These are phyloP conservation scores for Cetoscarus ocellatus DNA, from an alignment of 2,797 vertebrate genomes.

Conservation along the genomic window DNA sequence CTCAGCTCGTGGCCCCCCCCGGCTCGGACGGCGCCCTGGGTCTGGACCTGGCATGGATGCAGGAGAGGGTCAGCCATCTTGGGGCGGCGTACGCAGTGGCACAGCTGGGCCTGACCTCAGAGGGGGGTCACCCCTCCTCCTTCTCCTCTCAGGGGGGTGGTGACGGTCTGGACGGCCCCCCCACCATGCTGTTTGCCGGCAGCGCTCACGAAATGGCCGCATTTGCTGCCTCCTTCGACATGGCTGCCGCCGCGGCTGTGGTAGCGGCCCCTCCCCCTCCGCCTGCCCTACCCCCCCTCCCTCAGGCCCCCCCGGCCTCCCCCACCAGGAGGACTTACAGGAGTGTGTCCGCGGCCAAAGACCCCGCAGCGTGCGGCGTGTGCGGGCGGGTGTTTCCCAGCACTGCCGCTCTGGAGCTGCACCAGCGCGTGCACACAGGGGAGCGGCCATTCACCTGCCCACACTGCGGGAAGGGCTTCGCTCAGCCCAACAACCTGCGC, in stretches of 20 bases:
- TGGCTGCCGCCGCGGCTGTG: conserved; percentile 46
- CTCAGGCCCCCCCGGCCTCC: conserved; percentile 28
- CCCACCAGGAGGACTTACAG: conserved; percentile 39
- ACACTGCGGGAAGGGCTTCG: conserved; percentile 82
- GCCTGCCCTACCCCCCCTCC: conserved; percentile 6
- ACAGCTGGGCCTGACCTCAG: conserved; percentile 69
- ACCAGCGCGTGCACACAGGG: conserved; percentile 76
- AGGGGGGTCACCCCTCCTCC: conserved; percentile 58
- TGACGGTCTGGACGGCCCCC: conserved; percentile 60
- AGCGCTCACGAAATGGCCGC: conserved; percentile 72
- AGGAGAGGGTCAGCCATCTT: conserved; percentile 77
- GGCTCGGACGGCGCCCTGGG: conserved; percentile 62
- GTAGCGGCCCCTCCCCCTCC: conserved; percentile 33
- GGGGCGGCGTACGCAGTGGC: conserved; percentile 75
- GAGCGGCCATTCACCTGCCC: conserved; percentile 80
- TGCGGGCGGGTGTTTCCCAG: conserved; percentile 73
- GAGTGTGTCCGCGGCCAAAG: conserved; percentile 38
- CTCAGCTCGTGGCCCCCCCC: conserved; percentile 40
- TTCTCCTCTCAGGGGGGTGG: conserved; percentile 64
- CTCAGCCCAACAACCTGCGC: conserved; percentile 78
- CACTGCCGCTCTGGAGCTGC: conserved; percentile 65
- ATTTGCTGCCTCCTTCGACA: conserved; percentile 74
- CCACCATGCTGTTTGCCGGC: conserved; percentile 70
- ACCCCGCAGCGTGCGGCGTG: conserved; percentile 57
- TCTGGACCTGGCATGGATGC: conserved; percentile 78